Evolutionary conservation across 2,797 vertebrate genomes (phyloP), one percentile per base, ranked within the genome.

Genomic region (Numenius phaeopus): DNA sequence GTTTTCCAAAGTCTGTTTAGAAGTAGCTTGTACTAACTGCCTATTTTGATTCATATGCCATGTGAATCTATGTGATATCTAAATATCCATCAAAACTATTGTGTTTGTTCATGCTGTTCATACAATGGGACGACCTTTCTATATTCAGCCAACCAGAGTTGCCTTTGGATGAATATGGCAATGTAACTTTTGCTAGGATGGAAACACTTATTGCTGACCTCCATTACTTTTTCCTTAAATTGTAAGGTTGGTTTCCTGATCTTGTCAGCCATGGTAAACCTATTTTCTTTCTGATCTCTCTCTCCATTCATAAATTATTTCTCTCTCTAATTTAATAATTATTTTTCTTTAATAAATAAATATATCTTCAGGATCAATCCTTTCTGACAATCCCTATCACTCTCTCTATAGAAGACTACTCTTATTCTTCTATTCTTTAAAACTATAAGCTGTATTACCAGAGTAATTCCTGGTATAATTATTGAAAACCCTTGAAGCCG

Each of bases 81-180:
- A 32, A 52, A 42, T 62, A 26, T 30, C 21, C 3, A 6, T 76
- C 29, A 30, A 14, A 62, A 0, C 4, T 49, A 1, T 50, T 80
- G 64, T 71, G 7, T 40, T 34, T 77, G 37, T 7, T 16, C 2
- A 0, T 7, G 73, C 20, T 71, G 40, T 55, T 86, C 23, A 14
- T 83, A 4, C 10, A 39, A 7, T 15, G 14, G 39, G 27, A 88
- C 4, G 12, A 52, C 15, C 20, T 71, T 50, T 79, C 21, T 32
- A 1, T 67, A 9, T 55, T 47, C n/a, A 61, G 7, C 5, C 39
- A 77, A 15, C 10, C 2, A 3, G 20, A 42, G 29, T 0, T 47
- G 4, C 34, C 72, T 70, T 3, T 15, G 12, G n/a, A 6, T 39
- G 40, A 71, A 46, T 32, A 29, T 34, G 7, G 18, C 42, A 73